Evolutionary conservation across 2,888 invertebrate genomes (phyloP), one percentile per base, ranked within the genome.

Genomic region (Pimpla rufipes): DNA sequence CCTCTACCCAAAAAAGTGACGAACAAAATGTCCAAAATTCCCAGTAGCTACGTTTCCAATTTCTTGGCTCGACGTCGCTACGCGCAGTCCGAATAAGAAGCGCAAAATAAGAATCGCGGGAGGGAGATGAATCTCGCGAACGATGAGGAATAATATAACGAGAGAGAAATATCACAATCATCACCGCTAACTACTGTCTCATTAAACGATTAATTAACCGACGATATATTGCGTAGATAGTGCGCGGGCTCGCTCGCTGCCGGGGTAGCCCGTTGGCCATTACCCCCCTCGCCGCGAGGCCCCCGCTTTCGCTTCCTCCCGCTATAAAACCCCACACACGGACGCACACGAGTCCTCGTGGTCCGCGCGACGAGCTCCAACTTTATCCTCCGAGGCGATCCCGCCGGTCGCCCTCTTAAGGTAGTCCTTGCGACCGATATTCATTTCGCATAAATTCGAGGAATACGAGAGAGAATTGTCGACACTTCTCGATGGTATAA

Each of bases 121-220:
- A n/a, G n/a, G 37, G 67, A 81, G 81, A 81, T 81, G 57, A 79
- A 77, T 79, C 81, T 78, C 23, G n/a, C 29, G 73, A n/a, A 79
- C 79, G 79, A 83, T 79, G 79, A 73, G 75, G 82, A 78, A 78
- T 70, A 79, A 84, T 73, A 84, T 29, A 29, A 29, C 29, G 75
- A 68, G 50, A 75, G 81, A 81, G 75, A 81, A 83, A 84, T 81
- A 85, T 84, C 84, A 83, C 80, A 84, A 91, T 92, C 92, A 92
- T 92, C 91, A 89, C 89, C 88, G 90, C 90, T 91, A 92, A 92
- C 92, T 92, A 92, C 92, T 91, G 91, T 92, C 92, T 92, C 91
- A 91, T 92, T 91, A 89, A 91, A 90, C 92, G 92, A 92, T 92
- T 92, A 92, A 92, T 92, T 91, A 91, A 90, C 88, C 88, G 87